These are phyloP conservation scores for Hystrix brachyura DNA, from an alignment of 2,113 vertebrate genomes.

Conservation along the genomic window DNA sequence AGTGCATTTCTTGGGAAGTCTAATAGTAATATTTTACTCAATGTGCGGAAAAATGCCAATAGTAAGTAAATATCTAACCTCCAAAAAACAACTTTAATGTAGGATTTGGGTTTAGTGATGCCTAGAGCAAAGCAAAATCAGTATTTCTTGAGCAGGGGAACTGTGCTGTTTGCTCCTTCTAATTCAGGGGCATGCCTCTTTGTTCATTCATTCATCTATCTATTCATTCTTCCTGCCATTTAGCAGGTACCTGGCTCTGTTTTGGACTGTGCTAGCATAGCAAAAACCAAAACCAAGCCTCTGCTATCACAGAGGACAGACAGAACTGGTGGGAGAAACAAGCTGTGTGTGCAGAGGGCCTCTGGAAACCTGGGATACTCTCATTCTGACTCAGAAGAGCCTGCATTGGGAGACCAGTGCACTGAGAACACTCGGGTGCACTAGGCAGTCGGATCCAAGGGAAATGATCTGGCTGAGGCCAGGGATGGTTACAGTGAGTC, in stretches of 20 bases:
- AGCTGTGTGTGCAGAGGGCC: background rate
- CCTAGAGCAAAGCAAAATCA: background rate
- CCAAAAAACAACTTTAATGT: background rate
- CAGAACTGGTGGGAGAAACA: background rate
- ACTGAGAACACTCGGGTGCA: background rate
- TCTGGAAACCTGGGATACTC: background rate
- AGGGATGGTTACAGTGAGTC: background rate
- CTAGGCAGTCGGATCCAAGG: background rate
- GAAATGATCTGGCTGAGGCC: background rate
- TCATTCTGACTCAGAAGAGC: background rate
- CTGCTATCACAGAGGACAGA: background rate
- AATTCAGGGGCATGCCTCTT: background rate
- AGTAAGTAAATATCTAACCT: background rate
- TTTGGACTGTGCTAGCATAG: background rate
- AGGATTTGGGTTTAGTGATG: background rate
- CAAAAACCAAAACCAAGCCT: background rate
- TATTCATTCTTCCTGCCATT: slow-evolving; percentile 27
- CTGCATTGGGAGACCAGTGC: background rate
- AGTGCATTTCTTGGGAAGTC: background rate
- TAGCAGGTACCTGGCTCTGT: background rate
- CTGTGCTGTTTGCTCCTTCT: background rate
- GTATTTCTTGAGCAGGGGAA: background rate
- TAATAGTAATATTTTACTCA: slow-evolving; percentile 22
- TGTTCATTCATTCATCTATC: background rate
- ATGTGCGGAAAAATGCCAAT: slow-evolving; percentile 52